Conservation (phyloP, 2,888 invertebrate species). For the Mesochorus sp. region DNA sequence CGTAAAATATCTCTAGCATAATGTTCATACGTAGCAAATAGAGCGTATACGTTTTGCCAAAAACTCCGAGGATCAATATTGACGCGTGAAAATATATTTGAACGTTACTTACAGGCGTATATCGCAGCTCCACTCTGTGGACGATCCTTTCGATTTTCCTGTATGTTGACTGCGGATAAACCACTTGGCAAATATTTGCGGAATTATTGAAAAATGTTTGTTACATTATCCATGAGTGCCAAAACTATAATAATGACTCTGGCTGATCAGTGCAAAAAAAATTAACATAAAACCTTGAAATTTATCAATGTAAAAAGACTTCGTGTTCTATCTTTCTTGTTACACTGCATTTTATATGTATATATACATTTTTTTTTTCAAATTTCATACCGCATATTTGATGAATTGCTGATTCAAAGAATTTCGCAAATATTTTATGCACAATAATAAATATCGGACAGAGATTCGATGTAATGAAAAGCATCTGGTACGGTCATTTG, state of each 20-base stretch:
- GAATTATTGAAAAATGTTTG: constrained; percentile 25
- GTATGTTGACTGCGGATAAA: constrained; percentile 1
- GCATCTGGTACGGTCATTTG: constrained; percentile 28
- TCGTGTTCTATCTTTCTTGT: neutral
- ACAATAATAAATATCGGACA: constrained; percentile 21
- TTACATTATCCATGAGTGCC: neutral
- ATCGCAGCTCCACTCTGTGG: constrained; percentile 33
- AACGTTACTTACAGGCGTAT: constrained; percentile 49
- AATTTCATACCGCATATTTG: neutral
- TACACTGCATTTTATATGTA: neutral
- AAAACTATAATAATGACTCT: neutral
- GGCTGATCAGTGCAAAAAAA: neutral
- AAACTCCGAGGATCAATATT: constrained; percentile 52
- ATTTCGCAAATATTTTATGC: neutral
- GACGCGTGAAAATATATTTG: constrained; percentile 50
- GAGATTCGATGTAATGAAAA: constrained; percentile 21
- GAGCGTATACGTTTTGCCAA: constrained; percentile 2
- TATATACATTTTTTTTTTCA: neutral
- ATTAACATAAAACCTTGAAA: neutral
- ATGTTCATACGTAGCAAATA: neutral
- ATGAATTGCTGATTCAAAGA: neutral
- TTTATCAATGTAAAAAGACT: neutral
- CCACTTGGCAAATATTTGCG: constrained; percentile 40
- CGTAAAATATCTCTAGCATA: no score
- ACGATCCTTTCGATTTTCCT: constrained; percentile 14